Evolutionary conservation across 2,888 invertebrate genomes (phyloP).

Genomic region (Macrostomum cliftonense): DNA sequence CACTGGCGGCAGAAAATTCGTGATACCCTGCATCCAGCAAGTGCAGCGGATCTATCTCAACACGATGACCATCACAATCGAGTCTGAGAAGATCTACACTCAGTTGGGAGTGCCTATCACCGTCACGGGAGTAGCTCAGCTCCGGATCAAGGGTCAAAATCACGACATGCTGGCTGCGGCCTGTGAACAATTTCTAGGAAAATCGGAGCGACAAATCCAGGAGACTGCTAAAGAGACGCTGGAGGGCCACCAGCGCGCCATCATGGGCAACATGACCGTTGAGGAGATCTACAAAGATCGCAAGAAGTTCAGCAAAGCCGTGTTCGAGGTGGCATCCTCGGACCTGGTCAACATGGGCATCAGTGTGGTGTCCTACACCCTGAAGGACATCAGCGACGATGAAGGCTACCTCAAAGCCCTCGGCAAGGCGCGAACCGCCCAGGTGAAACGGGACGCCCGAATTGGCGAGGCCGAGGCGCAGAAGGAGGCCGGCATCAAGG

Average conservation of each 20-base stretch:
- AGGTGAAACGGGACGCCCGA: slow-evolving; percentile 56
- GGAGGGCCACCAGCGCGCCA: slow-evolving; percentile 40
- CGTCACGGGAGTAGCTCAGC: slow-evolving; percentile 90
- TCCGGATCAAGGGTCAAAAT: slow-evolving; percentile 40
- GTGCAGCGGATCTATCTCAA: slow-evolving; percentile 65
- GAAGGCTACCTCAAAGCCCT: slow-evolving; percentile 66
- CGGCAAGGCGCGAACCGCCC: slow-evolving; percentile 40
- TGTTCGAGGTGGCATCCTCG: slow-evolving; percentile 38
- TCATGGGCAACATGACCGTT: slow-evolving; percentile 41
- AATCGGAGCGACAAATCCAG: slow-evolving; percentile 30
- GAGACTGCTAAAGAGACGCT: slow-evolving; percentile 36
- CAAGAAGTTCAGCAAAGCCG: slow-evolving; percentile 38
- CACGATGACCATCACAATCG: slow-evolving; percentile 87
- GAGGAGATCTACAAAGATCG: slow-evolving; percentile 39
- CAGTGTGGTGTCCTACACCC: slow-evolving; percentile 33
- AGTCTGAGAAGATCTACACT: slow-evolving; percentile 83
- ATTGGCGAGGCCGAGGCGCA: slow-evolving; percentile 85
- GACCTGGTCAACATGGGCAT: slow-evolving; percentile 38
- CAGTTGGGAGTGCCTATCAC: slow-evolving; percentile 89
- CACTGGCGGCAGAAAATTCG: slow-evolving; percentile 86
- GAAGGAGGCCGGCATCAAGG: slow-evolving; percentile 68
- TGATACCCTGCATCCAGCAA: slow-evolving; percentile 66
- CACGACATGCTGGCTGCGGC: slow-evolving; percentile 36
- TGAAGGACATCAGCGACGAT: slow-evolving; percentile 37
- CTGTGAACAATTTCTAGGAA: slow-evolving; percentile 38